Evolutionary conservation across 2,888 invertebrate species (phyloP), one percentile per base, ranked within the genome.

Genomic region (Teleogryllus oceanicus): DNA sequence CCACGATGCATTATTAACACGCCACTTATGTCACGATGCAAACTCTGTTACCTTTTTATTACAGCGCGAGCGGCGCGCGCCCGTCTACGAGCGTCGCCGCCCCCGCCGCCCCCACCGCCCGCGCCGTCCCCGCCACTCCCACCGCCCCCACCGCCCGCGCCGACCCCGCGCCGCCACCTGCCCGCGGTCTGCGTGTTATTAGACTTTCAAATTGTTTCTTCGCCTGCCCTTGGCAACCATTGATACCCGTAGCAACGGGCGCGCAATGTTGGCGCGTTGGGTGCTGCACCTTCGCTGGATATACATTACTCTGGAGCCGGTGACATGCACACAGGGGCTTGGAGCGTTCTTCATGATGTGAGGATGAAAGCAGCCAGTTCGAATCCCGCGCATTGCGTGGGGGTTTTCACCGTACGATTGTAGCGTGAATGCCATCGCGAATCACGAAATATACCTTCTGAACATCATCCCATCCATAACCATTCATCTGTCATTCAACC

Each of bases 31-130:
- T 62, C 62, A 62, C 62, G 62, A 62, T 62, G 62, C 62, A 62
- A 62, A 62, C 62, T 62, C 16, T 62, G 62, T 62, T 62, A 62
- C 62, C 62, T 62, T 78, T 78, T 78, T 74, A 78, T 78, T 78
- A 78, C 74, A 62, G 62, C 62, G 62, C 37, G 37, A 37, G n/a
- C 62, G 62, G 62, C 62, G 62, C 62, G 13, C 13, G 62, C 16
- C 16, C 37, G 37, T 37, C 37, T 37, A 37, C 13, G 62, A n/a
- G n/a, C 62, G 62, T 62, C 62, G 10, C 62, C n/a, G 62, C 62
- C 62, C 62, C 11, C 62, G 2, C 5, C 62, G 18, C 62, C 62
- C 62, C 24, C 37, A 8, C n/a, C 62, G 5, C 62, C 62, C 62
- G 0, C n/a, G 16, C n/a, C 13, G 16, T 16, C 13, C 62, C 12